Conservation (phyloP, 2,113 vertebrate species). For the Arothron firmamentum region DNA sequence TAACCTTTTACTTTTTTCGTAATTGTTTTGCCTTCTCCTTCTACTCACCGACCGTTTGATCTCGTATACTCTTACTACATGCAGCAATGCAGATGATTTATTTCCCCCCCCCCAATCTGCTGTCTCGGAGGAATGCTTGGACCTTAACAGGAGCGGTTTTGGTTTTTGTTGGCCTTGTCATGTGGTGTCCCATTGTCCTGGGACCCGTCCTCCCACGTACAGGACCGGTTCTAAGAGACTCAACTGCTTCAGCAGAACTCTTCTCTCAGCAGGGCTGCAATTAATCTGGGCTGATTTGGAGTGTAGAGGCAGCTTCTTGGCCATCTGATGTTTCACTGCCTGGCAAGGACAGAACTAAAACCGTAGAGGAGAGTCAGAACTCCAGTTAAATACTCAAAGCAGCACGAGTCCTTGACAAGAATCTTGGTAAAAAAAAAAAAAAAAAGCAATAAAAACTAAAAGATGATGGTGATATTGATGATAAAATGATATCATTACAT, state of each 20-base stretch:
- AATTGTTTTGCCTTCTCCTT: neutral
- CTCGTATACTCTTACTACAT: neutral
- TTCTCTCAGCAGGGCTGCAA: constrained; percentile 33
- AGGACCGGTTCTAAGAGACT: constrained; percentile 52
- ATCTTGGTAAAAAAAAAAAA: neutral
- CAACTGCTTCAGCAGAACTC: constrained; percentile 60
- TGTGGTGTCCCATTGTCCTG: constrained; percentile 32
- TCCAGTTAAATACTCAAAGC: neutral
- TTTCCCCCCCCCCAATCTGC: no score
- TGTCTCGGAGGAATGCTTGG: constrained; percentile 7
- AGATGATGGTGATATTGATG: no score
- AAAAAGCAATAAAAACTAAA: neutral
- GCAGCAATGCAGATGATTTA: no score
- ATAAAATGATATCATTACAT: no score
- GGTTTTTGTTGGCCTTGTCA: constrained; percentile 5
- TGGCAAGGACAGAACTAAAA: constrained; percentile 7
- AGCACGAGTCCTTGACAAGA: neutral
- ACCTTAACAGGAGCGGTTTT: constrained; percentile 22
- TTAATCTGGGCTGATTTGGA: constrained; percentile 60
- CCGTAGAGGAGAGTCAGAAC: neutral
- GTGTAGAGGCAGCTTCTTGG: constrained; percentile 46
- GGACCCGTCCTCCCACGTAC: constrained; percentile 30
- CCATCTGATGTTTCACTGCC: constrained; percentile 7
- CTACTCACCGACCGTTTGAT: neutral
- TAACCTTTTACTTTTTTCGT: no score